Percentiles rank a stretch among this genome's conserved stretches.
These are phyloP conservation scores for Microchrysa polita DNA, from an alignment of 2,888 invertebrate genomes.

Conservation along the genomic window DNA sequence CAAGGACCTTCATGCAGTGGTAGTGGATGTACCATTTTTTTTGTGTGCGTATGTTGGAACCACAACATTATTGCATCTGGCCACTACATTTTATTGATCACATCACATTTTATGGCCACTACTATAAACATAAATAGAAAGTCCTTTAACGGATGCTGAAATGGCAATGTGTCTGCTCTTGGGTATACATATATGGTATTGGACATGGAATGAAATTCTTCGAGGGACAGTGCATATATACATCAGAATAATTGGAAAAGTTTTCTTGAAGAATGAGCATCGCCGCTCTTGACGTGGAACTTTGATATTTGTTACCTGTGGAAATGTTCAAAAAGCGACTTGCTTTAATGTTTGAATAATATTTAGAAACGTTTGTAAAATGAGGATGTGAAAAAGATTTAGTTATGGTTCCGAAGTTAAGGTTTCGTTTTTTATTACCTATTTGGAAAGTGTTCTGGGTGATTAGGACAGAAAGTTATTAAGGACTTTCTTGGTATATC, in stretches of 20 bases:
- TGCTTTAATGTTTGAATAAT: no score
- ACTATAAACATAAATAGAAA: conserved; percentile 33
- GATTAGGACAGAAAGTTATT: no score
- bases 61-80: conserved; percentile 24
- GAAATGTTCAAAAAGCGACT: no score
- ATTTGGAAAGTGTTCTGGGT: no score
- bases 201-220: background rate
- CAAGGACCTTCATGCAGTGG: background rate
- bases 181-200: no score
- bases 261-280: conserved; percentile 23
- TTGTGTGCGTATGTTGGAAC: background rate
- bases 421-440: no score
- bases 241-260: conserved; percentile 36
- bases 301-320: conserved; percentile 4
- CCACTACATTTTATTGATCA: conserved; percentile 38
- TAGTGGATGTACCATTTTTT: background rate
- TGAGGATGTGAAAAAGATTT: no score
- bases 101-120: conserved; percentile 31
- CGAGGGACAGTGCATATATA: background rate
- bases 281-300: no score
- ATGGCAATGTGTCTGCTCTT: conserved; percentile 14
- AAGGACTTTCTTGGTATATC: no score
- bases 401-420: no score
- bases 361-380: no score
- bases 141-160: conserved; percentile 35